Evolutionary conservation across 2,113 vertebrate species (phyloP).

Genomic region (Tupaia tana): DNA sequence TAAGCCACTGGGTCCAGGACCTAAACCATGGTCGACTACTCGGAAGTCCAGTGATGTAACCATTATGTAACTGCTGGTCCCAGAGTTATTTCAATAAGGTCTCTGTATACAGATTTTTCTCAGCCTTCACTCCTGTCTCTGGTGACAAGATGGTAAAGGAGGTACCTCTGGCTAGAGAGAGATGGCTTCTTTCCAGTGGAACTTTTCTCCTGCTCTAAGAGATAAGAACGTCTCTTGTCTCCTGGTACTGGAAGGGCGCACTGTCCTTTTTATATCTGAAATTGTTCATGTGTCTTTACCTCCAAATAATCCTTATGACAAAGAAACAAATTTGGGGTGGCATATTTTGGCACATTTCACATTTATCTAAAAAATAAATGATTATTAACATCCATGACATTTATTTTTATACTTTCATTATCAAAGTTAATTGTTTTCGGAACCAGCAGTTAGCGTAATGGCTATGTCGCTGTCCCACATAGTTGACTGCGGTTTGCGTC

Average conservation of each 20-base stretch:
- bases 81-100: not conserved
- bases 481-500: no score
- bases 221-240: not conserved
- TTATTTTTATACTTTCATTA: not conserved
- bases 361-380: not conserved
- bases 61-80: no score
- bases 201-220: not conserved
- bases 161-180: not conserved
- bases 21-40: no score
- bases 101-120: not conserved
- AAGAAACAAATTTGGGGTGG: not conserved
- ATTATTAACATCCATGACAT: not conserved
- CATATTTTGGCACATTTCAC: not conserved
- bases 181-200: not conserved
- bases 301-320: not conserved
- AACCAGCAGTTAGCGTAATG: no score
- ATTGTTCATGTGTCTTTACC: not conserved
- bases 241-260: not conserved
- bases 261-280: not conserved
- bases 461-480: no score
- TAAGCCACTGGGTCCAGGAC: no score
- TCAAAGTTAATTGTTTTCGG: slow-evolving; percentile 35
- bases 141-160: not conserved
- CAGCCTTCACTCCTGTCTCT: no score
- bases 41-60: no score